Percentiles rank a stretch among this genome's conserved stretches.
Evolutionary conservation across 2,113 vertebrate species (phyloP).

Genomic region (Gnathonemus longibarbis): DNA sequence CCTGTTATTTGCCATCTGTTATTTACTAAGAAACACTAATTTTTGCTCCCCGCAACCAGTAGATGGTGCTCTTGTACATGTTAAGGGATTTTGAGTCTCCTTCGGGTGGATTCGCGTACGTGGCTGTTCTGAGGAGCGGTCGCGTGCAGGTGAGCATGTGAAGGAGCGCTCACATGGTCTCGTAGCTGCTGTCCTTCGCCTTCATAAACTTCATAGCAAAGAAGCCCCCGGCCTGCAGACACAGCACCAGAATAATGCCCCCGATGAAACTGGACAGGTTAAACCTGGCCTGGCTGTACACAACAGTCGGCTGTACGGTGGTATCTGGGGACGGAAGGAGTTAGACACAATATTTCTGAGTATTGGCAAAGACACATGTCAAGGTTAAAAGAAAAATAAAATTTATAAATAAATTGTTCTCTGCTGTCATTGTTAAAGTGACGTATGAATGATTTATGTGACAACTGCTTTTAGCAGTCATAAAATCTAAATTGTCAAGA

Average conservation of each 20-base stretch:
- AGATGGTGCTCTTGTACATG: slow-evolving; percentile 38
- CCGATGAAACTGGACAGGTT: slow-evolving; percentile 85
- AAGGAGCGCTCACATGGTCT: slow-evolving; percentile 78
- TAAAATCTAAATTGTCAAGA: not conserved
- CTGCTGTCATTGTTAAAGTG: not conserved
- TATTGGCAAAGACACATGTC: not conserved
- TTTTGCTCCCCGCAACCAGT: slow-evolving; percentile 24
- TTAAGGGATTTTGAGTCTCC: not conserved
- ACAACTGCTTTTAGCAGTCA: not conserved
- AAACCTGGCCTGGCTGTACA: slow-evolving; percentile 70
- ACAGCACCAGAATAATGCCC: slow-evolving; percentile 79
- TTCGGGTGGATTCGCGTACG: not conserved
- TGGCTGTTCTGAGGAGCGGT: not conserved
- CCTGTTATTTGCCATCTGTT: not conserved
- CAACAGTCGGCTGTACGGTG: slow-evolving; percentile 31
- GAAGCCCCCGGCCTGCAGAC: slow-evolving; percentile 72
- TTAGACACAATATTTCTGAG: not conserved
- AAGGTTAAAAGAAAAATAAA: not conserved
- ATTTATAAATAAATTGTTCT: not conserved
- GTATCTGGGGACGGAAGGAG: slow-evolving; percentile 30
- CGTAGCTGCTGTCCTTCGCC: slow-evolving; percentile 83
- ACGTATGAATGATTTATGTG: not conserved
- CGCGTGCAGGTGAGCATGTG: not conserved
- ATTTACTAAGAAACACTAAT: slow-evolving; percentile 1
- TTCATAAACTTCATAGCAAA: slow-evolving; percentile 82